Base-by-base conservation (phyloP, 2,797 vertebrate genomes). In the Myotis pilosus region DNA sequence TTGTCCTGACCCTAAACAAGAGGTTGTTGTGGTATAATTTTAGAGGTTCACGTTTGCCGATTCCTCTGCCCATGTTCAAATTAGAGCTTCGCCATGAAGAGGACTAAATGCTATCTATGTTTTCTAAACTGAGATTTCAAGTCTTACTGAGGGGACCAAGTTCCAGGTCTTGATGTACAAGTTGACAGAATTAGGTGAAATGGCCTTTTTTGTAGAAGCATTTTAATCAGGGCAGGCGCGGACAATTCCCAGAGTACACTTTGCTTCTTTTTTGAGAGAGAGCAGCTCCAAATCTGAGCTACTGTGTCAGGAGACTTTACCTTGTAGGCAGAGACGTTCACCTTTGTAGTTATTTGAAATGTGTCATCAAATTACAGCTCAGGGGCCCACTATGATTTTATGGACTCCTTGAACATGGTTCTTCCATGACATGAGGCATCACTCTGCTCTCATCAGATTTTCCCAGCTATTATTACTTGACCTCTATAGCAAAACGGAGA, bases 151-250 rank as follows among this genome's bases (percentile, higher is more conserved):
- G 3, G 72, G 41, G 60, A 92, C 49, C 8, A 3, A 68, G 76
- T 66, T 87, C 89, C 60, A 83, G 75, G 74, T 96, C 82, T 57
- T 55, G 33, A 13, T 5, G 49, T 94, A 55, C 90, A 80, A 12
- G 41, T 82, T 91, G 95, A 97, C 95, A 96, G 23, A 93, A 94
- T 92, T 95, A 87, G 84, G 72, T 75, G 85, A 96, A 60, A 71
- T 55, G 74, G 20, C 53, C 62, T 47, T 84, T 91, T 97, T 96
- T 91, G 80, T 55, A 71, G 90, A 88, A 92, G 0, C 3, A 0
- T 78, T 91, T 87, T 95, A 96, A 95, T 97, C 92, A 93, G 95
- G 89, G 66, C 91, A 91, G 71, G 51, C 8, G 8, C 23, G 80
- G 85, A 78, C 69, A 83, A 95, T 94, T 92, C 94, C 81, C 33